Percentiles rank a stretch among this genome's conserved stretches.
Conservation (phyloP, 2,113 vertebrate genomes). For the Ailuropoda melanoleuca region DNA sequence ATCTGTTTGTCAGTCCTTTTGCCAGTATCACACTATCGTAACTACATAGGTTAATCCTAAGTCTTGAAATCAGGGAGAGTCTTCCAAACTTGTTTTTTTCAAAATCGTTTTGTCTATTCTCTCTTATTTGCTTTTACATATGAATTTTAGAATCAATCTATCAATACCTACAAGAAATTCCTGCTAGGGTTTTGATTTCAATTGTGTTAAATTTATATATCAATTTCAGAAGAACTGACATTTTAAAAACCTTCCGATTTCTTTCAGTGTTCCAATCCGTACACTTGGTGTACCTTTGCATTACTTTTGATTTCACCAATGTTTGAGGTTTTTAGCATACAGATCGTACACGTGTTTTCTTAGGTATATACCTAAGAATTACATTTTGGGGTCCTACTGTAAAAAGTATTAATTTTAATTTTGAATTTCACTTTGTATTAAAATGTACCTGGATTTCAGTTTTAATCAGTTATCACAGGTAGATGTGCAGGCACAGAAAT, state of each 20-base stretch:
- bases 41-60: background rate
- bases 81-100: background rate
- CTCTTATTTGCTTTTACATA: background rate
- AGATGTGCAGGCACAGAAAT: background rate
- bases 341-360: background rate
- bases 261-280: background rate
- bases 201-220: background rate
- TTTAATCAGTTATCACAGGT: background rate
- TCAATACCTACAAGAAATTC: background rate
- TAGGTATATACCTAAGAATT: background rate
- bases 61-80: background rate
- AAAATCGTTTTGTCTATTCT: background rate
- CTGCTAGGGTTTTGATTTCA: background rate
- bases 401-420: constrained; percentile 14
- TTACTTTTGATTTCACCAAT: background rate
- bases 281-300: background rate
- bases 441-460: background rate
- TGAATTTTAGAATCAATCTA: background rate
- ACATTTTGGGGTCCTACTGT: background rate
- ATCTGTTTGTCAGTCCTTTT: background rate
- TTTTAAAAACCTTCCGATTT: constrained; percentile 1
- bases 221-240: background rate
- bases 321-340: background rate
- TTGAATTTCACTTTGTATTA: background rate
- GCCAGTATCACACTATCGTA: background rate